A percentile compares a stretch with the other conserved stretches of the same genome.
phyloP scores from a whole-genome alignment of 1,140 invertebrate genomes.

The Apocrypta bakeri region DNA sequence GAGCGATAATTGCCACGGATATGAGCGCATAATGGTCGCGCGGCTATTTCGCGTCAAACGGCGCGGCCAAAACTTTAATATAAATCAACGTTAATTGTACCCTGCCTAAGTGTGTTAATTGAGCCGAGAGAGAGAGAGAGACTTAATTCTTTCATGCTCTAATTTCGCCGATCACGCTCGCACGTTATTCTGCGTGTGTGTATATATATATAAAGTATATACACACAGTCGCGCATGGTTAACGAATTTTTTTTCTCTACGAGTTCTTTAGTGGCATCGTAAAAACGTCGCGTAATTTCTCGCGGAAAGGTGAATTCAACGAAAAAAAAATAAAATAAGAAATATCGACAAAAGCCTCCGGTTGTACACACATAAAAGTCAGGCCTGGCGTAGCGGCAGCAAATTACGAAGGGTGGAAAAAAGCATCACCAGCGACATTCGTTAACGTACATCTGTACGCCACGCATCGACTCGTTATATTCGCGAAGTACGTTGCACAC shows the following conservation, averaged over 20 bases:
- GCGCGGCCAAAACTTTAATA: conserved; percentile 46
- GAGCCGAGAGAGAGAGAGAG: background rate
- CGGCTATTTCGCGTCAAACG: conserved; percentile 34
- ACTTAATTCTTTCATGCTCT: background rate
- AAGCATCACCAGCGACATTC: background rate
- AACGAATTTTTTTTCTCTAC: too few species aligned
- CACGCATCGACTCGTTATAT: conserved; percentile 12
- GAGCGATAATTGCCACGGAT: conserved; percentile 38
- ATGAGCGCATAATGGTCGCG: conserved; percentile 34
- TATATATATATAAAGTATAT: too few species aligned
- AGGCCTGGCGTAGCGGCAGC: background rate
- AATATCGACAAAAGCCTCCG: too few species aligned
- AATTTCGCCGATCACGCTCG: background rate
- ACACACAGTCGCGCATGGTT: too few species aligned
- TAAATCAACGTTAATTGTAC: conserved; percentile 42
- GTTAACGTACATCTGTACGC: background rate
- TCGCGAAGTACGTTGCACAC: background rate
- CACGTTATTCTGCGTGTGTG: background rate
- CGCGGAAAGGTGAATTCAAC: background rate
- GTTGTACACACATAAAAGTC: too few species aligned
- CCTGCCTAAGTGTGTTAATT: conserved; percentile 11
- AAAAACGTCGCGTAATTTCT: too few species aligned
- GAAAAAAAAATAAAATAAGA: too few species aligned
- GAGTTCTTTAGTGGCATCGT: too few species aligned
- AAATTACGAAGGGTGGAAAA: background rate